Evolutionary conservation across 2,113 vertebrate genomes (phyloP), one percentile per base, ranked within the genome.

Genomic region (Tragelaphus buxtoni): DNA sequence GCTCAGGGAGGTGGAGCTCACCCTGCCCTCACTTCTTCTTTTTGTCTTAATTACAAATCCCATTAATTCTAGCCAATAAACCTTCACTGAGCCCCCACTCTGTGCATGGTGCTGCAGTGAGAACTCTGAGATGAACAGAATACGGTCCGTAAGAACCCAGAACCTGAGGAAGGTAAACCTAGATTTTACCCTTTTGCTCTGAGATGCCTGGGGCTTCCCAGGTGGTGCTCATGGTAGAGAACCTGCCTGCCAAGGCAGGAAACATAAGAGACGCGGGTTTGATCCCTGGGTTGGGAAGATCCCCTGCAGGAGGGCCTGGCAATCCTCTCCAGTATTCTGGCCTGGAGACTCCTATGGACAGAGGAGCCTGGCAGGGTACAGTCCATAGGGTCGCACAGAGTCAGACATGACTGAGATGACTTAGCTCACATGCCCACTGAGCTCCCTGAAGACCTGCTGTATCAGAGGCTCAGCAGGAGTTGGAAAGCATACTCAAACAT

Each of bases 191-290:
- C 28, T 81, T 79, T 61, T 61, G 17, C 30, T 65, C 63, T 56
- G 18, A 35, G 55, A 18, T 90, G 17, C 26, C 47, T 35, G 53
- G 94, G 39, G 51, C 35, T 26, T 42, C 65, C 65, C 65, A 69
- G 65, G 35, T 24, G 5, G 2, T 39, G 20, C 20, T 39, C 18
- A 3, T 6, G 35, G 65, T 22, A 5, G n/a, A 72, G 35, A 72
- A 39, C n/a, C 18, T 69, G 1, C 65, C 65, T 2, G 4, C 9
- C n/a, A 11, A 11, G 11, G n/a, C 65, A 69, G 18, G 65, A 11
- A 39, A 39, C 18, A 20, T 22, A 69, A 6, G n/a, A 69, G 65
- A 22, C 0, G 2, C 4, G 1, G 4, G n/a, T 72, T 39, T 20
- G 0, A 24, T 22, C 9, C 65, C 65, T 22, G 65, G n/a, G 18